These are phyloP conservation scores for Rhamnusium bicolor DNA, from an alignment of 2,888 invertebrate species.

Conservation along the genomic window DNA sequence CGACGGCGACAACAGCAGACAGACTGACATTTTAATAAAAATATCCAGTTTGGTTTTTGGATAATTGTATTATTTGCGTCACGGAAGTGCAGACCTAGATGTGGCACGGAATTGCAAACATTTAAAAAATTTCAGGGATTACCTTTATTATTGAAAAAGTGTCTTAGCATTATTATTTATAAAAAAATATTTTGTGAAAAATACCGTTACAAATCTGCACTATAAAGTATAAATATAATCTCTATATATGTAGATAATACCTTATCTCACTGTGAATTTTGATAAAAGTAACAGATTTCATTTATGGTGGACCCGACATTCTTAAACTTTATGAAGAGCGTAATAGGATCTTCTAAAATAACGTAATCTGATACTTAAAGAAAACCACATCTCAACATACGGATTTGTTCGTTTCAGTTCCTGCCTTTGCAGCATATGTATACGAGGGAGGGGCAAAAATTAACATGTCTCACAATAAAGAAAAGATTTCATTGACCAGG, in stretches of 20 bases:
- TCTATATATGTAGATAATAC: neutral
- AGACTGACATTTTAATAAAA: too few relatives aligned
- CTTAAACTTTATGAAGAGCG: neutral
- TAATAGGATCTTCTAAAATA: neutral
- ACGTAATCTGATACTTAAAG: slow-evolving; percentile 4
- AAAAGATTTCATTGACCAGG: too few relatives aligned
- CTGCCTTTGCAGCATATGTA: neutral
- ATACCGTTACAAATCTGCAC: neutral
- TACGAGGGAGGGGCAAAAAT: neutral
- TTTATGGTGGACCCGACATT: neutral
- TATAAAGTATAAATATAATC: neutral
- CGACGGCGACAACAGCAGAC: too few relatives aligned
- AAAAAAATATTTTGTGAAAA: too few relatives aligned
- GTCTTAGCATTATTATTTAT: neutral
- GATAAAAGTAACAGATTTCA: slow-evolving; percentile 11
- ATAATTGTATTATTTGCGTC: too few relatives aligned
- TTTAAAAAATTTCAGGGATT: too few relatives aligned
- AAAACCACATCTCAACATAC: too few relatives aligned
- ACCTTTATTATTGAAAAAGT: too few relatives aligned
- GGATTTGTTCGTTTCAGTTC: slow-evolving; percentile 2
- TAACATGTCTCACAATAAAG: too few relatives aligned
- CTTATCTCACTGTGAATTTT: neutral
- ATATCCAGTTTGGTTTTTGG: too few relatives aligned
- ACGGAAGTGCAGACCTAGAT: too few relatives aligned
- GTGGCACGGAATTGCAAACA: too few relatives aligned